Evolutionary conservation across 2,113 vertebrate species (phyloP).

Genomic region (Herpetotheres cachinnans): DNA sequence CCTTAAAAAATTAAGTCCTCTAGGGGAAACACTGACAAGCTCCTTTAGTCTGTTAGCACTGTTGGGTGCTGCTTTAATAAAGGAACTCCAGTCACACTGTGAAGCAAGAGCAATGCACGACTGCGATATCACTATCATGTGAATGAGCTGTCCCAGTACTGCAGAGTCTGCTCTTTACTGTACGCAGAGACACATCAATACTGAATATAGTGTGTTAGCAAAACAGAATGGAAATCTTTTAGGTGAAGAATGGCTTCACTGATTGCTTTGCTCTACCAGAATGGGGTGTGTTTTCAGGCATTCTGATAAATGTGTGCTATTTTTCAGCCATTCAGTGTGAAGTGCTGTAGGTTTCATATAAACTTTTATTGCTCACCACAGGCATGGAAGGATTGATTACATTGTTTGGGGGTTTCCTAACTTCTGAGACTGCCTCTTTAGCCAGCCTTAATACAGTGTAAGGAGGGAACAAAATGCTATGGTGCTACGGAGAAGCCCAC

Average conservation of each 20-base stretch:
- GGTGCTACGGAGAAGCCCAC: not conserved
- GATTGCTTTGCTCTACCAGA: conserved; percentile 59
- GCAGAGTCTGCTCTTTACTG: not conserved
- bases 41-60: not conserved
- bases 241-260: conserved; percentile 59
- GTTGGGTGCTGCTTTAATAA: conserved; percentile 18
- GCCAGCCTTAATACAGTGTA: not conserved
- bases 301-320: conserved; percentile 64
- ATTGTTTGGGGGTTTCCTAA: conserved; percentile 57
- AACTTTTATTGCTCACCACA: conserved; percentile 61
- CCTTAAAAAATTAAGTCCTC: not conserved
- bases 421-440: conserved; percentile 33
- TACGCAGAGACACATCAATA: conserved; percentile 28
- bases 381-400: conserved; percentile 59
- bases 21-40: not conserved
- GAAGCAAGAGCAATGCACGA: not conserved
- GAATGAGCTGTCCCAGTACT: conserved; percentile 21
- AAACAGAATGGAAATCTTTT: conserved; percentile 62
- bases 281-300: conserved; percentile 59
- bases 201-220: conserved; percentile 41
- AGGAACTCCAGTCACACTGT: not conserved
- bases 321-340: conserved; percentile 61
- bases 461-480: not conserved
- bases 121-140: not conserved
- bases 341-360: conserved; percentile 55